Evolutionary conservation across 2,888 invertebrate species (phyloP).

Genomic region (Rhagium mordax): DNA sequence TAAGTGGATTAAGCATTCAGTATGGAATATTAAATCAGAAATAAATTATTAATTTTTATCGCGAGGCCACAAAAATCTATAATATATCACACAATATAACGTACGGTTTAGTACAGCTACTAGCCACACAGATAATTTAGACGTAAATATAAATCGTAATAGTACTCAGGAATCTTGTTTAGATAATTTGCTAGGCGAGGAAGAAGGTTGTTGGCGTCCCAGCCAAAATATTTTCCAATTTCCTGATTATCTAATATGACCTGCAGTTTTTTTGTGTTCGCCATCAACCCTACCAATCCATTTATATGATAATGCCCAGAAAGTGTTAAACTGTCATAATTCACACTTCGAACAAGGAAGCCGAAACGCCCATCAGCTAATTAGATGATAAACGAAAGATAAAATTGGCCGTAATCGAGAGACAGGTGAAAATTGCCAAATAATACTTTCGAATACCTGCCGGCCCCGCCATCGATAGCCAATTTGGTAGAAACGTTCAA

Average conservation of each 20-base stretch:
- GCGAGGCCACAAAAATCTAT: neutral
- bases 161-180: too few relatives aligned
- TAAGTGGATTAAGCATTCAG: constrained; percentile 11
- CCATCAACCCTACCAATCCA: constrained; percentile 13
- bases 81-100: neutral
- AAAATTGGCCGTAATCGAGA: constrained; percentile 51
- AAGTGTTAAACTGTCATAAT: constrained; percentile 27
- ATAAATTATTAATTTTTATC: constrained; percentile 13
- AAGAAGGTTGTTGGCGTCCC: too few relatives aligned
- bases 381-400: constrained; percentile 47
- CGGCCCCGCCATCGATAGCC: neutral
- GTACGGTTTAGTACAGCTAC: neutral
- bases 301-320: constrained; percentile 27
- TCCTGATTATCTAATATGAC: constrained; percentile 28
- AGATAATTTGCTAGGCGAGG: too few relatives aligned
- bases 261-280: constrained; percentile 14
- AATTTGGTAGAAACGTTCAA: constrained; percentile 9
- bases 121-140: neutral
- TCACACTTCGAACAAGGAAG: constrained; percentile 22
- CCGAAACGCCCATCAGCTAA: constrained; percentile 41
- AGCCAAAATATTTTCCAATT: constrained; percentile 13
- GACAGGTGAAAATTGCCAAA: constrained; percentile 57
- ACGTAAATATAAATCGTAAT: neutral
- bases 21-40: neutral
- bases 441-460: constrained; percentile 6